phyloP scores from a whole-genome alignment of 2,797 vertebrate species.

The Sciaenops ocellatus region DNA sequence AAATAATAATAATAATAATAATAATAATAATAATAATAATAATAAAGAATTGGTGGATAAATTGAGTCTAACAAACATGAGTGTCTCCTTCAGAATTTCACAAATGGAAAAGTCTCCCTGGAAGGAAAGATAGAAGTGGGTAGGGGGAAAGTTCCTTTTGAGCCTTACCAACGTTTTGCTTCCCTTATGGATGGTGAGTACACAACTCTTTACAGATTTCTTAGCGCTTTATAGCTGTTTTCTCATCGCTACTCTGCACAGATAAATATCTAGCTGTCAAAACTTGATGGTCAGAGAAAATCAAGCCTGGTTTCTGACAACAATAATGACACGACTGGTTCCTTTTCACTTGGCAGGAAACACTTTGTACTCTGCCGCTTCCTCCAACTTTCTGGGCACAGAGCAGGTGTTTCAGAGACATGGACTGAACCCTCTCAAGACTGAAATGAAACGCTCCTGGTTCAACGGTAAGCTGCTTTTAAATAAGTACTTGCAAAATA shows the following conservation, averaged over 20 bases:
- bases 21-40: no score
- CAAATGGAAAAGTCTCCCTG: conserved; percentile 19
- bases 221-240: not conserved
- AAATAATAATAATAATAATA: no score
- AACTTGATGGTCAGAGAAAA: not conserved
- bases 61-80: not conserved
- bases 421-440: conserved; percentile 22
- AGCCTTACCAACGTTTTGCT: conserved; percentile 35
- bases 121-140: not conserved
- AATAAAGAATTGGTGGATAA: not conserved
- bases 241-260: not conserved
- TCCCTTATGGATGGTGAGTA: conserved; percentile 43
- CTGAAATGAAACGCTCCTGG: conserved; percentile 36
- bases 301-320: not conserved
- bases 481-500: no score
- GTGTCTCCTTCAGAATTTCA: conserved; percentile 23
- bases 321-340: not conserved
- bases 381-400: conserved; percentile 34
- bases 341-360: conserved; percentile 27
- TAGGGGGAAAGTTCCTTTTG: conserved; percentile 40
- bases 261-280: not conserved
- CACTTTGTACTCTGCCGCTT: conserved; percentile 25
- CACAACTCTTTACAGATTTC: not conserved
- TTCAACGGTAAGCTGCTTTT: conserved; percentile 31
- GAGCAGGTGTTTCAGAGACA: conserved; percentile 40